A percentile compares a stretch with the other conserved stretches of the same genome.
phyloP scores from a whole-genome alignment of 2,113 vertebrate species.

The Austrofundulus limnaeus region DNA sequence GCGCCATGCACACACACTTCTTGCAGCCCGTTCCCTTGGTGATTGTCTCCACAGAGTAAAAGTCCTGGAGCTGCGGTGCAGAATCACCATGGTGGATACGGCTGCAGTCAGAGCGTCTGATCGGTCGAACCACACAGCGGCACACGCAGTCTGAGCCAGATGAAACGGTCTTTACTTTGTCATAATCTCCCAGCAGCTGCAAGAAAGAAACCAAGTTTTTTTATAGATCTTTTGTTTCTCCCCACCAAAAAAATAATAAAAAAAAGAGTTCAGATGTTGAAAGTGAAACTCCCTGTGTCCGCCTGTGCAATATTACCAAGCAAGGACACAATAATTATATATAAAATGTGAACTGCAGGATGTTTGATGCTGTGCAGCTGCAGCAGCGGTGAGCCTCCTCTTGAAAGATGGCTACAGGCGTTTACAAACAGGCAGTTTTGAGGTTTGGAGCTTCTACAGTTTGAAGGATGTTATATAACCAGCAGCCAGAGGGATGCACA shows the following conservation, averaged over 20 bases:
- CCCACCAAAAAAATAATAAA: not conserved
- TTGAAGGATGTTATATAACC: slow-evolving; percentile 57
- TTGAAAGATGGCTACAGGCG: slow-evolving; percentile 15
- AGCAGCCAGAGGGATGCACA: slow-evolving; percentile 44
- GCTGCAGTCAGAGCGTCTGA: slow-evolving; percentile 85
- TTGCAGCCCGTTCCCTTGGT: slow-evolving; percentile 89
- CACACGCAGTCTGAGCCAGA: slow-evolving; percentile 89
- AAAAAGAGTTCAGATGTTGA: not conserved
- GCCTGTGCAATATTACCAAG: not conserved
- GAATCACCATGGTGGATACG: slow-evolving; percentile 72
- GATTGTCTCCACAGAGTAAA: slow-evolving; percentile 93
- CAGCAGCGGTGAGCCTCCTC: slow-evolving; percentile 25
- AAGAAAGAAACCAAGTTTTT: slow-evolving; percentile 1
- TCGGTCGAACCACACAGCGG: slow-evolving; percentile 89
- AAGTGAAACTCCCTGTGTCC: not conserved
- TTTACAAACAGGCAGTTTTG: slow-evolving; percentile 44
- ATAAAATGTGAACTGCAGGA: not conserved
- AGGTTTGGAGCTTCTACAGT: slow-evolving; percentile 51
- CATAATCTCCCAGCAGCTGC: slow-evolving; percentile 89
- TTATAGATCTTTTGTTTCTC: not conserved
- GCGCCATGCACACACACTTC: slow-evolving; percentile 90
- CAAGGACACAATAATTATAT: not conserved
- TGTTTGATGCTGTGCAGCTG: slow-evolving; percentile 34
- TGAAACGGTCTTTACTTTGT: slow-evolving; percentile 92
- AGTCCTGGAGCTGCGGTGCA: slow-evolving; percentile 72